Evolutionary conservation across 1,140 invertebrate genomes (phyloP), one percentile per base, ranked within the genome.

Genomic region (Drosophila sturtevanti): DNA sequence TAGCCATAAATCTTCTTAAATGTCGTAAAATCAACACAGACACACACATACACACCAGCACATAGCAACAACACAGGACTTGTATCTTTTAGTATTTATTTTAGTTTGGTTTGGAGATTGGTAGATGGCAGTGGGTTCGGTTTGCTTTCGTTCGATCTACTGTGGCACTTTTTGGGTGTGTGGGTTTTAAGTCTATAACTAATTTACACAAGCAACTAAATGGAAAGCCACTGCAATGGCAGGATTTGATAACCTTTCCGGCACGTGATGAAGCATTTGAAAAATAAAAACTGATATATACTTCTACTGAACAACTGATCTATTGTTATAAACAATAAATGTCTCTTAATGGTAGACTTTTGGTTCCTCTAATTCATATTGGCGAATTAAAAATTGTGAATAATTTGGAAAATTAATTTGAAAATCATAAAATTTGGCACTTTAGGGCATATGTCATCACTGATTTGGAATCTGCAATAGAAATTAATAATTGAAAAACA

Each of bases 1-100:
- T 80, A 72, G 66, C 52, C 22, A 71, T 77, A 80, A 73, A 84
- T 85, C 79, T 72, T 77, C 65, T 70, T 69, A 75, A 82, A 84
- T 70, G 66, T 76, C 64, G 59, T 74, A 82, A 68, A 81, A 71
- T 68, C 58, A 68, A 76, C 73, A 81, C 58, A 63, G 38, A 81
- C 52, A 63, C 44, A 76, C 73, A 81, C 52, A 63, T 38, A 76
- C 73, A 77, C 44, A 63, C 38, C 58, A 41, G n/a, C 54, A 56
- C n/a, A n/a, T n/a, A n/a, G n/a, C n/a, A n/a, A n/a, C n/a, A n/a
- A n/a, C n/a, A 14, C 54, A 51, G 18, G 38, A 79, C 48, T 55
- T 64, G 63, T 38, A 61, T 62, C 59, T 35, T 12, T 34, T 12
- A 56, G 54, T 66, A 72, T 68, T 58, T 72, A 67, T 38, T 35